A percentile compares a stretch with the other conserved stretches of the same genome.
Evolutionary conservation across 2,888 invertebrate genomes (phyloP).

Genomic region (Machimus rusticus): DNA sequence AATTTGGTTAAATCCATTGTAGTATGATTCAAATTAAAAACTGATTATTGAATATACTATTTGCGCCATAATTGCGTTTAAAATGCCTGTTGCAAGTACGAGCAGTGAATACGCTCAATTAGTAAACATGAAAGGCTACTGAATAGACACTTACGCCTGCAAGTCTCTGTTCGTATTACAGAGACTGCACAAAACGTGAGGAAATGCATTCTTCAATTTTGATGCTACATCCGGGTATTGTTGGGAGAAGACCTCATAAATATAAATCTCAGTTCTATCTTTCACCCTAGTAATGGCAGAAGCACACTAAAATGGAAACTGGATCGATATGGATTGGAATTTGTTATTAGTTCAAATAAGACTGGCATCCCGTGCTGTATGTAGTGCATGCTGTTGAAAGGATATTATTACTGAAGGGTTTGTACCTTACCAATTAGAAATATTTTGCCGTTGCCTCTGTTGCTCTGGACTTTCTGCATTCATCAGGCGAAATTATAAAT

Average conservation of each 20-base stretch:
- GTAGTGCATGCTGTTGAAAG: neutral
- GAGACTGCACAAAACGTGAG: neutral
- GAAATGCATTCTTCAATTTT: slow-evolving; percentile 20
- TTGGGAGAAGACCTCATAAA: neutral
- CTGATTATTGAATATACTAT: neutral
- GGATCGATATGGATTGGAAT: slow-evolving; percentile 15
- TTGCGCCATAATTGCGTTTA: neutral
- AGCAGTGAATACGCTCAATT: neutral
- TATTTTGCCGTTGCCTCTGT: neutral
- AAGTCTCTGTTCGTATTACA: neutral
- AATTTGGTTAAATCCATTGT: neutral
- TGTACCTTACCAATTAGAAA: neutral
- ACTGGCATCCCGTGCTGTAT: neutral
- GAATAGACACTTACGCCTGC: neutral
- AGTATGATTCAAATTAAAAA: neutral
- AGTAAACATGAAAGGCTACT: neutral
- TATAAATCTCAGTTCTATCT: slow-evolving; percentile 19
- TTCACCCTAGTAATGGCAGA: neutral
- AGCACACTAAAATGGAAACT: neutral
- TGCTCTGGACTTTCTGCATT: neutral
- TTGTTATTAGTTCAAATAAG: slow-evolving; percentile 6
- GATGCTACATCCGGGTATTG: neutral
- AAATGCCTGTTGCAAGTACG: neutral
- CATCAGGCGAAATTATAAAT: neutral
- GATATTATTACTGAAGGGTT: neutral